These are phyloP conservation scores for Cerceris ruficornis DNA, from an alignment of 2,888 invertebrate genomes.

Conservation along the genomic window DNA sequence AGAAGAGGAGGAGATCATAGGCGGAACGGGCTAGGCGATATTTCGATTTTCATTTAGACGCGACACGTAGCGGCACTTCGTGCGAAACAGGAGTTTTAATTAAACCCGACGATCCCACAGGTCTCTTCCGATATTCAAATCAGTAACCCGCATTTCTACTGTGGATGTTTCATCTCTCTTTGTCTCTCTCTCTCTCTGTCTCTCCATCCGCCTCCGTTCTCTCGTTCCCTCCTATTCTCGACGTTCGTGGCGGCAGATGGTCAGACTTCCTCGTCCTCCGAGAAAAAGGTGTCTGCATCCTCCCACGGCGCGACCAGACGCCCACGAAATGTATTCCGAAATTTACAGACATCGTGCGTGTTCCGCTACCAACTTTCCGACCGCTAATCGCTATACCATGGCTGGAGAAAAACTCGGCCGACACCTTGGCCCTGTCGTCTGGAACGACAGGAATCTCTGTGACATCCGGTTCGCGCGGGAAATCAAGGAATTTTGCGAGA, in stretches of 20 bases:
- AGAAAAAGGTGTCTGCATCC: constrained; percentile 73
- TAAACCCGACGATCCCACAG: constrained; percentile 63
- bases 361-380: constrained; percentile 7
- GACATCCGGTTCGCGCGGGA: too few relatives aligned
- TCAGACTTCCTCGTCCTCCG: constrained; percentile 69
- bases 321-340: neutral
- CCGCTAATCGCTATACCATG: constrained; percentile 47
- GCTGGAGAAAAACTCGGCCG: constrained; percentile 14
- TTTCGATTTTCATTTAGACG: constrained; percentile 78
- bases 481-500: too few relatives aligned
- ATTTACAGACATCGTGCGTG: neutral
- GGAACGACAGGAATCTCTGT: neutral
- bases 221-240: constrained; percentile 42
- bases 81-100: constrained; percentile 78
- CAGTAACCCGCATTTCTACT: constrained; percentile 72
- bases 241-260: constrained; percentile 74
- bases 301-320: constrained; percentile 24
- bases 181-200: constrained; percentile 29
- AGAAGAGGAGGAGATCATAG: constrained; percentile 30
- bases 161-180: constrained; percentile 49
- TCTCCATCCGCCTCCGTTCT: constrained; percentile 47
- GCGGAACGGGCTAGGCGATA: constrained; percentile 55
- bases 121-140: constrained; percentile 76
- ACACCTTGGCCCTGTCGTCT: constrained; percentile 23
- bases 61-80: constrained; percentile 71